Evolutionary conservation across 2,797 vertebrate genomes (phyloP).

Genomic region (Rhinophrynus dorsalis): DNA sequence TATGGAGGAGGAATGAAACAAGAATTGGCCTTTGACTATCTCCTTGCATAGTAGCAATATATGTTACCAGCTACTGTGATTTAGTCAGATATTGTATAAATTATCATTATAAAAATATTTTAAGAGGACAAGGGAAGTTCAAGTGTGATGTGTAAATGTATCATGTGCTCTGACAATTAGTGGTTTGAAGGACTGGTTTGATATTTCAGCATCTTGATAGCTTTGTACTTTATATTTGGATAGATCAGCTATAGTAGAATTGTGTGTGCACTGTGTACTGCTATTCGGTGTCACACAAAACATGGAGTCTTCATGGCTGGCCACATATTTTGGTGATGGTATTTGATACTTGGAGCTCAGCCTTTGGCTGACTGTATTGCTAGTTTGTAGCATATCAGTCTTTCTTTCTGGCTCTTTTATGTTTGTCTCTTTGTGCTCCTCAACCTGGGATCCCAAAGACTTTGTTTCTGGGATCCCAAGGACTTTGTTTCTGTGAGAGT

Average conservation of each 20-base stretch:
- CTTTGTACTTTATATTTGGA: constrained; percentile 85
- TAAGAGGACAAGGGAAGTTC: no score
- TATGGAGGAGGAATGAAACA: neutral
- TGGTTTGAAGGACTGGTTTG: constrained; percentile 76
- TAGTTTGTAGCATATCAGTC: neutral
- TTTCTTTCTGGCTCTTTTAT: no score
- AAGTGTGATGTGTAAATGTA: constrained; percentile 71
- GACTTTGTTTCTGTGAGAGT: neutral
- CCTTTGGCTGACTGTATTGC: neutral
- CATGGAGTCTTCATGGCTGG: neutral
- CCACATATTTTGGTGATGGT: neutral
- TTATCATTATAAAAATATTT: no score
- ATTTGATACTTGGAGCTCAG: constrained; percentile 49
- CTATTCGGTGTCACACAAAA: constrained; percentile 26
- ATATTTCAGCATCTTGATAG: constrained; percentile 76
- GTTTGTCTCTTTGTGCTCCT: no score
- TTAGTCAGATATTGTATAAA: no score
- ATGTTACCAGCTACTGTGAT: no score
- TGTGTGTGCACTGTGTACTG: constrained; percentile 13
- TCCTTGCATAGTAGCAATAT: neutral
- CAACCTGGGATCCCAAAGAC: no score
- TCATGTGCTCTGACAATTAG: constrained; percentile 75
- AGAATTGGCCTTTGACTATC: neutral
- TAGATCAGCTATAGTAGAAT: constrained; percentile 31
- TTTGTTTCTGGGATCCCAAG: neutral